These are phyloP conservation scores for Amniataba percoides DNA, from an alignment of 2,797 vertebrate species.

Conservation along the genomic window DNA sequence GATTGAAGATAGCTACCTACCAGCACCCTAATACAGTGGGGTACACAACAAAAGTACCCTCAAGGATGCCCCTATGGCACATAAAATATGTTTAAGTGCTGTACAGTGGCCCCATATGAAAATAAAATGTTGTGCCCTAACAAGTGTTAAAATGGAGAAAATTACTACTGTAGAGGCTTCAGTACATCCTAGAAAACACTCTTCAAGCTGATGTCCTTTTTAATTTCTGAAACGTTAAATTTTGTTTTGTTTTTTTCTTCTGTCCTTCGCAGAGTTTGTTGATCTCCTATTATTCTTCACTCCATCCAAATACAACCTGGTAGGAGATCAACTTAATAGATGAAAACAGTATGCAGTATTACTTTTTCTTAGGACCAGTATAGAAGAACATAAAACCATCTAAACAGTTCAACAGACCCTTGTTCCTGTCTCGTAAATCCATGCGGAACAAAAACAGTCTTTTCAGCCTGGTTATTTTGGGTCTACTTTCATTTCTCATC, in stretches of 20 bases:
- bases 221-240: not conserved
- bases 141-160: no score
- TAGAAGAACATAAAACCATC: not conserved
- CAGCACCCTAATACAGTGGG: no score
- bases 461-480: not conserved
- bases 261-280: not conserved
- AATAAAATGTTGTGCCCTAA: no score
- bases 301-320: not conserved
- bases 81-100: no score
- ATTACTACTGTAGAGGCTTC: no score
- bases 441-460: not conserved
- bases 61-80: no score
- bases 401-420: not conserved
- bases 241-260: not conserved
- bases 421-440: not conserved
- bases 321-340: not conserved
- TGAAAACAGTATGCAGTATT: not conserved
- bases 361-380: not conserved
- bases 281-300: not conserved
- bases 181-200: no score
- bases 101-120: no score
- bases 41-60: no score
- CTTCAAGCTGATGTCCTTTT: no score
- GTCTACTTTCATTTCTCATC: slow-evolving; percentile 31
- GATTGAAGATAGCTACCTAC: not conserved